Conservation (phyloP, 2,113 vertebrate species). For the Mus spicilegus region DNA sequence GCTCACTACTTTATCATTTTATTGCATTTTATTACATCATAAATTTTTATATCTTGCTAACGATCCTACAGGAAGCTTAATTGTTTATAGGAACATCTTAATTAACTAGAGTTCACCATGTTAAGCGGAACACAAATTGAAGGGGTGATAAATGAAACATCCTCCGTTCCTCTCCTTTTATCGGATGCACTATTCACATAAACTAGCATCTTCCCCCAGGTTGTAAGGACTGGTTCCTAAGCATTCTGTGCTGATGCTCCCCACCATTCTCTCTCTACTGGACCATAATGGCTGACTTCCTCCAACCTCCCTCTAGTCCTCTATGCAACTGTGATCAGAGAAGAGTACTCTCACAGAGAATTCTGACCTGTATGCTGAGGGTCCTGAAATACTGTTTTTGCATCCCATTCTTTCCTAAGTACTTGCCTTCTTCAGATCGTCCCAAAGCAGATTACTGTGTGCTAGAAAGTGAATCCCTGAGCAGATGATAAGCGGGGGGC, state of each 20-base stretch:
- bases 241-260: not conserved
- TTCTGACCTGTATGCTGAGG: conserved; percentile 65
- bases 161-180: conserved; percentile 68
- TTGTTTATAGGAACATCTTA: conserved; percentile 89
- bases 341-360: not conserved
- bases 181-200: conserved; percentile 31
- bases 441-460: not conserved
- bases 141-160: conserved; percentile 84
- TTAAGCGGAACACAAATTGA: conserved; percentile 88
- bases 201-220: not conserved
- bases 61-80: conserved; percentile 88
- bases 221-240: not conserved
- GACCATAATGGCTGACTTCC: conserved; percentile 10
- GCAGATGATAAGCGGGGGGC: not conserved
- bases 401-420: conserved; percentile 57
- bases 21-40: conserved; percentile 89
- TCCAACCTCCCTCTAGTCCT: not conserved
- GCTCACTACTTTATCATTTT: conserved; percentile 87
- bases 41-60: conserved; percentile 91
- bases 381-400: conserved; percentile 39
- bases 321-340: conserved; percentile 48
- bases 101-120: conserved; percentile 88
- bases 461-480: not conserved
- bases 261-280: conserved; percentile 1
- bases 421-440: conserved; percentile 56